phyloP scores from a whole-genome alignment of 1,140 invertebrate species.

The Drosophila subobscura region DNA sequence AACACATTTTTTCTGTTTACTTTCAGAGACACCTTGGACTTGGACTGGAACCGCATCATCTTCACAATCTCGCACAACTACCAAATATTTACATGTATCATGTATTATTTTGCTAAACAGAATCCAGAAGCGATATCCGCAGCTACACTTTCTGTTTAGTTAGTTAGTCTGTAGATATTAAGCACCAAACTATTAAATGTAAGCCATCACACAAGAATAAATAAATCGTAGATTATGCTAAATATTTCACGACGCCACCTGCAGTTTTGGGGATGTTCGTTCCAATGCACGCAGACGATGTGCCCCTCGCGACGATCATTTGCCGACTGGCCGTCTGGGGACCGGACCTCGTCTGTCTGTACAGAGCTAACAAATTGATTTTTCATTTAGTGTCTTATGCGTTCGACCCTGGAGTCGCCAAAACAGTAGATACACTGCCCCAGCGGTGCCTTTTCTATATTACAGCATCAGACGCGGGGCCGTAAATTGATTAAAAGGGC shows the following conservation, averaged over 20 bases:
- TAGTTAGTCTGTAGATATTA: constrained; percentile 3
- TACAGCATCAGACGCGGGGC: constrained; percentile 10
- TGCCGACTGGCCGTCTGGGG: constrained; percentile 60
- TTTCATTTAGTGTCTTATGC: constrained; percentile 64
- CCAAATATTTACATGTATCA: too few species aligned
- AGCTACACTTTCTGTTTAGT: background rate
- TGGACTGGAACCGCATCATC: too few species aligned
- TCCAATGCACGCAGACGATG: constrained; percentile 31
- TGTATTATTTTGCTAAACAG: background rate
- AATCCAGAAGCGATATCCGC: too few species aligned
- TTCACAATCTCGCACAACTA: too few species aligned
- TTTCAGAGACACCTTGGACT: too few species aligned
- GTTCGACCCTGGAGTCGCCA: constrained; percentile 19
- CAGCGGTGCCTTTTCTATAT: constrained; percentile 17
- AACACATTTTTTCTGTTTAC: too few species aligned
- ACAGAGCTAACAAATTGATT: constrained; percentile 71
- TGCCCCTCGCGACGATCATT: constrained; percentile 49
- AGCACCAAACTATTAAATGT: constrained; percentile 45
- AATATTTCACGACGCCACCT: constrained; percentile 11
- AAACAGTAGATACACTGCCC: constrained; percentile 52
- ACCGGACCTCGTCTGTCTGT: constrained; percentile 44
- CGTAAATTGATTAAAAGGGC: constrained; percentile 61
- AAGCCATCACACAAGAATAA: constrained; percentile 12
- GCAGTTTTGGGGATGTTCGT: constrained; percentile 21
- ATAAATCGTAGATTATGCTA: background rate